phyloP scores from a whole-genome alignment of 2,113 vertebrate species.

The Heteronetta atricapilla region DNA sequence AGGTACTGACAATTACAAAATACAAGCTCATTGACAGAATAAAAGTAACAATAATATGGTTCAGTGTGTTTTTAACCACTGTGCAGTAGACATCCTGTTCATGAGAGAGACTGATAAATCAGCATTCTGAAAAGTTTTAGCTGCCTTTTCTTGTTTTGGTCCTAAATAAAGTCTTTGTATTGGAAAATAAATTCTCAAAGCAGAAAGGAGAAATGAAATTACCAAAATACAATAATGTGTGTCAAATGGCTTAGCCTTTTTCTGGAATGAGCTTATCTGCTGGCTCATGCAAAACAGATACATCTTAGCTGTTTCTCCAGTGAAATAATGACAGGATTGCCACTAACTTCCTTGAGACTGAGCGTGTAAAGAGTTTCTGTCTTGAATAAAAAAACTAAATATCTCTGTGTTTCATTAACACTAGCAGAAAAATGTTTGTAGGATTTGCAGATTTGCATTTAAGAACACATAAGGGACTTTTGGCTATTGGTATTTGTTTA shows the following conservation, averaged over 20 bases:
- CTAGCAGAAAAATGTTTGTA: not conserved
- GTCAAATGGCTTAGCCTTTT: not conserved
- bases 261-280: not conserved
- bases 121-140: not conserved
- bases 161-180: not conserved
- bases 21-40: constrained; percentile 86
- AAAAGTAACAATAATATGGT: constrained; percentile 75
- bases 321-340: not conserved
- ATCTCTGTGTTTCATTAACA: not conserved
- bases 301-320: not conserved
- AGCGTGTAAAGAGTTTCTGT: not conserved
- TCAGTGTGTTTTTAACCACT: not conserved
- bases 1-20: constrained; percentile 84
- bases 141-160: not conserved
- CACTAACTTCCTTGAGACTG: not conserved
- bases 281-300: not conserved
- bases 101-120: not conserved
- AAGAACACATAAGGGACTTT: not conserved
- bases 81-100: not conserved
- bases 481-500: not conserved
- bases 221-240: not conserved
- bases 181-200: not conserved
- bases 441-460: not conserved
- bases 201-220: not conserved
- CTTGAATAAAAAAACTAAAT: not conserved